Conservation (phyloP, 1,140 invertebrate species). For the Calliphora vicina region DNA sequence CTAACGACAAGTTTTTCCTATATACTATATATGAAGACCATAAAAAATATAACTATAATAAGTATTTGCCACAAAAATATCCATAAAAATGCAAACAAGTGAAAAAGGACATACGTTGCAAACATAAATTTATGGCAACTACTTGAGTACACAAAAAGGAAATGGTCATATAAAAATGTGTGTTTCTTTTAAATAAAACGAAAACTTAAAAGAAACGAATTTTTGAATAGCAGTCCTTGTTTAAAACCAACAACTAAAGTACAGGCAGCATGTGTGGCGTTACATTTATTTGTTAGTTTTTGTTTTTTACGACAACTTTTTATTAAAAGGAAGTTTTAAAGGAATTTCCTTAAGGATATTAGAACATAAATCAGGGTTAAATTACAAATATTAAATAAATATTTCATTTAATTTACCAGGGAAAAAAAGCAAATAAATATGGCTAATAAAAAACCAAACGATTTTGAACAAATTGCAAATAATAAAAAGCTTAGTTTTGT, state of each 20-base stretch:
- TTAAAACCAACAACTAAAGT: background rate
- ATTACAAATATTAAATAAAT: background rate
- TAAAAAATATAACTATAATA: background rate
- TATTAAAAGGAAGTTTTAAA: background rate
- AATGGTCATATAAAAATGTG: background rate
- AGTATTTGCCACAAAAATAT: background rate
- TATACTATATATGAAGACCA: background rate
- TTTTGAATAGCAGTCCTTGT: background rate
- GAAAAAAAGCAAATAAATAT: too few relatives aligned
- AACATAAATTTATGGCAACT: slow-evolving; percentile 14
- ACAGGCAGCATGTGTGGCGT: too few relatives aligned
- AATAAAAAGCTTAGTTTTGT: background rate
- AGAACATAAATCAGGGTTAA: background rate
- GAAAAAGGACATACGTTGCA: slow-evolving; percentile 14
- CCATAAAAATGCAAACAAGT: slow-evolving; percentile 3
- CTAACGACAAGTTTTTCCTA: background rate
- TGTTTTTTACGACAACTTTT: background rate
- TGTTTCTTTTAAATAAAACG: background rate
- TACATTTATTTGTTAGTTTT: too few relatives aligned
- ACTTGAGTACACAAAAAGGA: background rate
- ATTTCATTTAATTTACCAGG: background rate
- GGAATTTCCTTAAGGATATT: background rate
- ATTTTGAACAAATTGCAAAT: background rate
- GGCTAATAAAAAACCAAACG: too few relatives aligned
- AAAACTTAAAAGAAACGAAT: background rate